Percentiles rank a stretch among this genome's conserved stretches.
phyloP scores from a whole-genome alignment of 64 coral and sea anemone genomes.

The Actinia tenebrosa region DNA sequence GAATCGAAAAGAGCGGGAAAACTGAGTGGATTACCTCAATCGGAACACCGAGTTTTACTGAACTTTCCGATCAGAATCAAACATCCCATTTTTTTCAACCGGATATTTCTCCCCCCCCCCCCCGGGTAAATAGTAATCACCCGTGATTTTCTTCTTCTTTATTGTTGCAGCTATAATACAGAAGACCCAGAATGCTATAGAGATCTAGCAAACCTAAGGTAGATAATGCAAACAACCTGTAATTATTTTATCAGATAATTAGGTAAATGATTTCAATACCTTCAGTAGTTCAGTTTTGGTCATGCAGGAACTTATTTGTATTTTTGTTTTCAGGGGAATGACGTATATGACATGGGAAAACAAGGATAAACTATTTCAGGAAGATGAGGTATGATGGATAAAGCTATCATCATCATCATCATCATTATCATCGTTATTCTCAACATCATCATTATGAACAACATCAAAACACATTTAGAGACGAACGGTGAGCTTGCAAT shows the following conservation, averaged over 20 bases:
- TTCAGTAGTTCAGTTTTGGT: neutral
- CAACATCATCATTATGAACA: neutral
- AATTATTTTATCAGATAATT: no score
- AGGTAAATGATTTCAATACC: no score
- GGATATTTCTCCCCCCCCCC: no score
- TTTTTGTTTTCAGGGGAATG: conserved; percentile 59
- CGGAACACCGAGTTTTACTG: no score
- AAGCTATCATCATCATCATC: neutral
- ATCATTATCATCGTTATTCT: neutral
- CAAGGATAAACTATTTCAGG: conserved; percentile 44
- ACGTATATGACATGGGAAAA: conserved; percentile 90
- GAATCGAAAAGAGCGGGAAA: no score
- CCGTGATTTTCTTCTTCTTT: neutral
- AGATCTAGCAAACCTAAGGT: conserved; percentile 84
- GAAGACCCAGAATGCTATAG: conserved; percentile 81
- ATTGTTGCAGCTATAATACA: conserved; percentile 64
- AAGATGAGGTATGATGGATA: conserved; percentile 60
- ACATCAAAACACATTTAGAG: neutral
- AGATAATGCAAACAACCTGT: neutral
- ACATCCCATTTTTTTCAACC: no score
- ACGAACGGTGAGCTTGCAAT: no score
- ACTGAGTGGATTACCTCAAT: no score
- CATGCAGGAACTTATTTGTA: neutral
- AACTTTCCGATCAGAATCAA: no score
- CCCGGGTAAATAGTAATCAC: no score